Evolutionary conservation across 2,888 invertebrate genomes (phyloP).

Genomic region (Phorcus lineatus): DNA sequence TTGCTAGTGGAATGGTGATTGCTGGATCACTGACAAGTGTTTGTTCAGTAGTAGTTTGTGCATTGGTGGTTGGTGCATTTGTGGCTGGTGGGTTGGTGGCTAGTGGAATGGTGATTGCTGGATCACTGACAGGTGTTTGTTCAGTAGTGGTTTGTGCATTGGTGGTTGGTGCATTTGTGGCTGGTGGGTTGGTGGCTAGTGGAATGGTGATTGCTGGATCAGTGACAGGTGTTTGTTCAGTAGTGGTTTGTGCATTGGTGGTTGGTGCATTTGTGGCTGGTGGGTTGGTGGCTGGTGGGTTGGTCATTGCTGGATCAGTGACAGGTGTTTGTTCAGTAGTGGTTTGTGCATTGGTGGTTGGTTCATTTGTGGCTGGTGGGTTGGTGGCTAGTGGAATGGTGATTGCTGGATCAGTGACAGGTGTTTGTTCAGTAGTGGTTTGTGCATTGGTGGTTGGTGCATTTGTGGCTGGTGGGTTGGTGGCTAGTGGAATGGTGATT

Average conservation of each 20-base stretch:
- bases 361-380: background rate
- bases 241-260: background rate
- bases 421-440: background rate
- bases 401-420: no score
- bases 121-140: background rate
- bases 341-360: background rate
- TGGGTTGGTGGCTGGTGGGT: background rate
- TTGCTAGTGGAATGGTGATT: background rate
- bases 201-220: background rate
- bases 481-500: background rate
- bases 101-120: background rate
- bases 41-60: background rate
- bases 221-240: background rate
- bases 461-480: background rate
- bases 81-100: background rate
- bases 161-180: no score
- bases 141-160: no score
- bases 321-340: no score
- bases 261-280: background rate
- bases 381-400: no score
- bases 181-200: background rate
- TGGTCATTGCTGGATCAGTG: no score
- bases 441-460: background rate
- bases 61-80: background rate
- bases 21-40: background rate